phyloP scores from a whole-genome alignment of 2,113 vertebrate genomes.

The Lepisosteus osseus region DNA sequence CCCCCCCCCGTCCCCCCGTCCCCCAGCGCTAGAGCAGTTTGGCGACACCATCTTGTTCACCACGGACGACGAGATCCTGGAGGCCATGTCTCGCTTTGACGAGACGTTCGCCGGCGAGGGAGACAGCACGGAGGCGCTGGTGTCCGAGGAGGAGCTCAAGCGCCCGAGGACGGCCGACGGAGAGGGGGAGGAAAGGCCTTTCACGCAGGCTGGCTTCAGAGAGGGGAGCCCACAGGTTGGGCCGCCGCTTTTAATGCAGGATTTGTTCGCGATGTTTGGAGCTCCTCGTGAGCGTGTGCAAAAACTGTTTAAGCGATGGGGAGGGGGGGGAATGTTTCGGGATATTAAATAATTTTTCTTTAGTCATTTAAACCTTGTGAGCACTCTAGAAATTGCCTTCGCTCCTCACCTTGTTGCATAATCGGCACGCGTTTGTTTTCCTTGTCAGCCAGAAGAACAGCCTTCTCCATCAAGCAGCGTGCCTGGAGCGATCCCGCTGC shows the following conservation, averaged over 20 bases:
- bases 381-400: neutral
- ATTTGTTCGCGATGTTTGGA: too few relatives aligned
- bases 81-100: constrained; percentile 86
- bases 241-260: neutral
- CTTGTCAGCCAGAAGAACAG: constrained; percentile 54
- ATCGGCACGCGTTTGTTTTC: constrained; percentile 10
- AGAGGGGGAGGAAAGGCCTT: constrained; percentile 82
- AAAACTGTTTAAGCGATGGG: too few relatives aligned
- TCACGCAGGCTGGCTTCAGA: constrained; percentile 79
- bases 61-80: constrained; percentile 88
- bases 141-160: constrained; percentile 71
- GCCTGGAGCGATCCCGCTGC: constrained; percentile 49
- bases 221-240: constrained; percentile 57
- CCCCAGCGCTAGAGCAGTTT: constrained; percentile 86
- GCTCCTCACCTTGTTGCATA: neutral
- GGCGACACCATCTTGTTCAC: constrained; percentile 96
- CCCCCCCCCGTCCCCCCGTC: neutral
- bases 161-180: constrained; percentile 86
- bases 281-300: too few relatives aligned
- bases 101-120: constrained; percentile 69
- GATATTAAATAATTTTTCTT: neutral
- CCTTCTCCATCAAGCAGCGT: constrained; percentile 30
- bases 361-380: neutral
- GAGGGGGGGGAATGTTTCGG: too few relatives aligned
- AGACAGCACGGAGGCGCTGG: constrained; percentile 51